Evolutionary conservation across 2,113 vertebrate genomes (phyloP).

Genomic region (Pyxicephalus adspersus): DNA sequence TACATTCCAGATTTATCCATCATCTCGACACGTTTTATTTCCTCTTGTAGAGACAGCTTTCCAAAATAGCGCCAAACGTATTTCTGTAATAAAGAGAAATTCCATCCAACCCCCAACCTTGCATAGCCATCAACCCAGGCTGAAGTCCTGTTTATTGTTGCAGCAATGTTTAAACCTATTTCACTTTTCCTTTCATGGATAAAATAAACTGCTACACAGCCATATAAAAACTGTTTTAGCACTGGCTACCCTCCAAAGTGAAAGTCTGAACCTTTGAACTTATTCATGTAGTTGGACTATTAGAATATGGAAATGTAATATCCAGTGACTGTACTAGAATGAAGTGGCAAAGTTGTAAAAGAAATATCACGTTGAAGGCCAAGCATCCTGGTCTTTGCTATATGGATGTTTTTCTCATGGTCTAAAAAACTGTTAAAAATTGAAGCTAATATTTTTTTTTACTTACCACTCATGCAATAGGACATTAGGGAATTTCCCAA

Average conservation of each 20-base stretch:
- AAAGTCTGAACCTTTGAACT: constrained; percentile 44
- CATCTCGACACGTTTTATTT: constrained; percentile 19
- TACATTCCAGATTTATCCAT: constrained; percentile 19
- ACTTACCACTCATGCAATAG: too few relatives aligned
- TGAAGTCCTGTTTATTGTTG: constrained; percentile 48
- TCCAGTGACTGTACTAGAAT: not conserved
- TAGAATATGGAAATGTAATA: constrained; percentile 47
- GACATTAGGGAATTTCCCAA: too few relatives aligned
- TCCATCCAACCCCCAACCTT: constrained; percentile 27
- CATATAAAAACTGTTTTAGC: constrained; percentile 51
- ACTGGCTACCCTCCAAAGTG: constrained; percentile 30
- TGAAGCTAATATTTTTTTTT: too few relatives aligned
- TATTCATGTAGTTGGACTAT: constrained; percentile 28
- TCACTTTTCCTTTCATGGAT: constrained; percentile 51
- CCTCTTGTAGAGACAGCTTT: constrained; percentile 6
- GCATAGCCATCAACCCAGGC: constrained; percentile 25
- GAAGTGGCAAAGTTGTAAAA: not conserved
- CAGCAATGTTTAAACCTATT: constrained; percentile 46
- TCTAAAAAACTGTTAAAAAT: too few relatives aligned
- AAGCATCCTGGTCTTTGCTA: not conserved
- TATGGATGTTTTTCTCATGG: too few relatives aligned
- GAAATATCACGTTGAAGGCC: not conserved
- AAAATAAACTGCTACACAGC: constrained; percentile 46
- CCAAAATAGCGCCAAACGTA: constrained; percentile 42
- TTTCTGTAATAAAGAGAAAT: constrained; percentile 25